A percentile compares a stretch with the other conserved stretches of the same genome.
Evolutionary conservation across 1,140 invertebrate species (phyloP).

Genomic region (Drosophila asahinai): DNA sequence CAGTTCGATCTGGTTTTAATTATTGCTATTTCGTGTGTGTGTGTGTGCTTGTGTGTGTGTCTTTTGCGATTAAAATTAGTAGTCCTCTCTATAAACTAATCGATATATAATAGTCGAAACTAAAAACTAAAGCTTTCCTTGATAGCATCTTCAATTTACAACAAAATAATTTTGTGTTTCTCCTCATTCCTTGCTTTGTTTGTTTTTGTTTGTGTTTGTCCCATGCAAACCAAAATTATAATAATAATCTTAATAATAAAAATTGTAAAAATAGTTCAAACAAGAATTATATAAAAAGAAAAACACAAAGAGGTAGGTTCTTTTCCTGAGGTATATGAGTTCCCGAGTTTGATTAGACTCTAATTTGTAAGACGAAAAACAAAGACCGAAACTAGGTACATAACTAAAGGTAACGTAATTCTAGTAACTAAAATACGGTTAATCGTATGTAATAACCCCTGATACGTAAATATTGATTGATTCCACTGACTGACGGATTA

Average conservation of each 20-base stretch:
- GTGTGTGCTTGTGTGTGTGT: conserved; percentile 24
- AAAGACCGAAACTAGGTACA: conserved; percentile 28
- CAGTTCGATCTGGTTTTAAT: conserved; percentile 70
- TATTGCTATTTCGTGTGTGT: conserved; percentile 59
- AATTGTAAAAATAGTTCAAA: conserved; percentile 42
- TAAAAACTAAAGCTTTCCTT: conserved; percentile 67
- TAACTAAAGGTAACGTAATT: conserved; percentile 49
- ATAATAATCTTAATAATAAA: conserved; percentile 30
- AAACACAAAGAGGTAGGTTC: conserved; percentile 68
- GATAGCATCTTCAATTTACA: conserved; percentile 73
- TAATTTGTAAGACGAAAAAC: conserved; percentile 45
- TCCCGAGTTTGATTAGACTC: conserved; percentile 78
- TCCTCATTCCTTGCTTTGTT: conserved; percentile 12
- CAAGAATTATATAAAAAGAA: conserved; percentile 7
- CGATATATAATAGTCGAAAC: conserved; percentile 4
- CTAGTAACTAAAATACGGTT: conserved; percentile 44
- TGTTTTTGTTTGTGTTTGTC: conserved; percentile 16
- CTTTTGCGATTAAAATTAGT: conserved; percentile 41
- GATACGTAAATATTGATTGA: conserved; percentile 48
- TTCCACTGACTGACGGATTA: conserved; percentile 53
- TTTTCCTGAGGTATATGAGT: conserved; percentile 85
- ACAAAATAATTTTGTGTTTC: conserved; percentile 46
- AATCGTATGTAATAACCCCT: conserved; percentile 34
- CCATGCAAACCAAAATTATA: conserved; percentile 45
- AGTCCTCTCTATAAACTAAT: conserved; percentile 42